These are phyloP conservation scores for Miniopterus natalensis DNA, from an alignment of 2,113 vertebrate species.

Conservation along the genomic window DNA sequence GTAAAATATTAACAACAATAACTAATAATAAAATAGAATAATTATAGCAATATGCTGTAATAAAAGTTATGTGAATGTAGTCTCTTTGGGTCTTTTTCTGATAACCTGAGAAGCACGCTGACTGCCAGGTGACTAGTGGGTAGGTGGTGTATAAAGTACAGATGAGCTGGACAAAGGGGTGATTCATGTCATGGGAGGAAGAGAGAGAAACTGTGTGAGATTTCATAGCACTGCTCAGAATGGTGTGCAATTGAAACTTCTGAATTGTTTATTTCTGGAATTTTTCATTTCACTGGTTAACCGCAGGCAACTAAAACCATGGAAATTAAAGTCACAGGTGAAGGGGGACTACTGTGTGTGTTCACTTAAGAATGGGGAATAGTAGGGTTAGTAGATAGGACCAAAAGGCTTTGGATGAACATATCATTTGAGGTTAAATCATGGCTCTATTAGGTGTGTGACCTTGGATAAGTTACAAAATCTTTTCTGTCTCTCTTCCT, in stretches of 20 bases:
- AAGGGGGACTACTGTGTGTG: neutral
- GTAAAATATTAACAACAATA: neutral
- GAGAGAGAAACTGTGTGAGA: neutral
- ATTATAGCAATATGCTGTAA: neutral
- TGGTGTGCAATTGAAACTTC: neutral
- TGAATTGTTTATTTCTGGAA: neutral
- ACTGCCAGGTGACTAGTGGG: neutral
- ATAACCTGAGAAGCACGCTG: neutral
- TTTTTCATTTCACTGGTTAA: neutral
- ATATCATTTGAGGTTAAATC: neutral
- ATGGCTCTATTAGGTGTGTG: neutral
- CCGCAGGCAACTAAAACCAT: neutral
- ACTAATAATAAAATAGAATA: neutral
- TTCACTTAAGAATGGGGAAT: neutral
- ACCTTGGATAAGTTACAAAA: neutral
- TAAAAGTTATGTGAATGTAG: neutral
- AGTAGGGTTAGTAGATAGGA: neutral
- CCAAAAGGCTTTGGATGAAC: neutral
- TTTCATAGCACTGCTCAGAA: neutral
- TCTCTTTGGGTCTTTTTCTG: neutral
- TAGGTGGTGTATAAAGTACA: neutral
- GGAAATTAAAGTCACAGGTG: neutral
- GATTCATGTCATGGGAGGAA: neutral
- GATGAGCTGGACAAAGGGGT: neutral
- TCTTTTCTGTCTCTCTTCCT: neutral